Percentiles rank a stretch among this genome's conserved stretches.
These are phyloP conservation scores for Gambusia yucatana DNA, from an alignment of 2,797 vertebrate genomes.

Conservation along the genomic window DNA sequence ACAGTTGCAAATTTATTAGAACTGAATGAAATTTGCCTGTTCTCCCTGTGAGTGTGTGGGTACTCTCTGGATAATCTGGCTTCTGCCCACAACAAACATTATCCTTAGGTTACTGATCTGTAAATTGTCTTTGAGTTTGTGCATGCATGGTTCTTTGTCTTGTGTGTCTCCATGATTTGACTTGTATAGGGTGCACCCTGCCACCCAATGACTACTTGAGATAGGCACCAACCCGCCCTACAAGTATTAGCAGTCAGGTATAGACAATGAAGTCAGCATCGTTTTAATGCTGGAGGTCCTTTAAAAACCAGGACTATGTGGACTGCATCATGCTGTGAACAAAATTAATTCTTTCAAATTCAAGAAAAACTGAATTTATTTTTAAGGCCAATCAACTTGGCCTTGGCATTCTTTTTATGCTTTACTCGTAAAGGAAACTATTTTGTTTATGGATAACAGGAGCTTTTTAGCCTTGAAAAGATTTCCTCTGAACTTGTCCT, in stretches of 20 bases:
- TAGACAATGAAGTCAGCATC: not conserved
- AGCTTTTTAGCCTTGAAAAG: not conserved
- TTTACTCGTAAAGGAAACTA: not conserved
- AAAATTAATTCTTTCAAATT: not conserved
- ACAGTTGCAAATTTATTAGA: no score
- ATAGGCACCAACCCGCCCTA: not conserved
- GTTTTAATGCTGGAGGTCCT: not conserved
- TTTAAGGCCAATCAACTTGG: not conserved
- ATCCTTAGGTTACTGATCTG: not conserved
- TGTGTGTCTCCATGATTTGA: not conserved
- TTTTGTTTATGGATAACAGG: not conserved
- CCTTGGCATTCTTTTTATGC: not conserved
- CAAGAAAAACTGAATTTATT: not conserved
- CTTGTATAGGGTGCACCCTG: not conserved
- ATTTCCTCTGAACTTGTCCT: constrained; percentile 6
- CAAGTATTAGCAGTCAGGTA: not conserved
- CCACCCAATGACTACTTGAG: not conserved
- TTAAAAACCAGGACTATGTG: not conserved
- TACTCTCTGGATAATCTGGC: not conserved
- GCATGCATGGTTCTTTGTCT: not conserved
- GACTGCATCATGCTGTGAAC: not conserved
- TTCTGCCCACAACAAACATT: not conserved
- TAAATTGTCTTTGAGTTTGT: not conserved
- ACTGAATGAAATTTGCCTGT: not conserved
- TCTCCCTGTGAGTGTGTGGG: not conserved